A percentile compares a stretch with the other conserved stretches of the same genome.
Evolutionary conservation across 2,888 invertebrate genomes (phyloP).

Genomic region (Noctuana brunneofusca): DNA sequence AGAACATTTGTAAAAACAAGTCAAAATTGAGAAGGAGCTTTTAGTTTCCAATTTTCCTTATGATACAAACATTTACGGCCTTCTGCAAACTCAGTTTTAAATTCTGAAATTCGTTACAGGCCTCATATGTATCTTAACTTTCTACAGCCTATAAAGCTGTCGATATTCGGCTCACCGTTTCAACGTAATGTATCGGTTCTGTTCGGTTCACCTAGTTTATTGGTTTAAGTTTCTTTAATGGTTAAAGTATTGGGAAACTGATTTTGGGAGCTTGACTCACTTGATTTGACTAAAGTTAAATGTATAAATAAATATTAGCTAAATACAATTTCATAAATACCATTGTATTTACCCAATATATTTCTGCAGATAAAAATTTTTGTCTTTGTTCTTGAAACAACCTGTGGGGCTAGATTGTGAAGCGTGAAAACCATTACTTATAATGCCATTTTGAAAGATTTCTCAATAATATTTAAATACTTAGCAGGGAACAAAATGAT

Average conservation of each 20-base stretch:
- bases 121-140: conserved; percentile 21
- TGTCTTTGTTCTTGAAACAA: too few relatives aligned
- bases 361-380: too few relatives aligned
- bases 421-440: not conserved
- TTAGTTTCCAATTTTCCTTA: conserved; percentile 13
- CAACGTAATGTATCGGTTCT: conserved; percentile 7
- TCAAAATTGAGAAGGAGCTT: not conserved
- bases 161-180: conserved; percentile 11
- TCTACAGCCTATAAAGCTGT: conserved; percentile 27
- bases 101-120: conserved; percentile 14
- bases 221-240: conserved; percentile 9
- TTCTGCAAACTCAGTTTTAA: not conserved
- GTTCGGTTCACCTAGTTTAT: conserved; percentile 19
- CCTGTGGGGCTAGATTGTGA: not conserved
- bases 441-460: not conserved
- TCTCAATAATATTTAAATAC: conserved; percentile 10
- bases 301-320: too few relatives aligned
- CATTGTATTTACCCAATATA: too few relatives aligned
- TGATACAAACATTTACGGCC: conserved; percentile 10
- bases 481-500: conserved; percentile 9
- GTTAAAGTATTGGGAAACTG: not conserved
- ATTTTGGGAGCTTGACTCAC: not conserved
- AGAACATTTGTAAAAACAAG: too few relatives aligned
- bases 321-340: too few relatives aligned
- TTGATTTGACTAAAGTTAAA: not conserved